Evolutionary conservation across 2,888 invertebrate genomes (phyloP).

Genomic region (Amiota mariae): DNA sequence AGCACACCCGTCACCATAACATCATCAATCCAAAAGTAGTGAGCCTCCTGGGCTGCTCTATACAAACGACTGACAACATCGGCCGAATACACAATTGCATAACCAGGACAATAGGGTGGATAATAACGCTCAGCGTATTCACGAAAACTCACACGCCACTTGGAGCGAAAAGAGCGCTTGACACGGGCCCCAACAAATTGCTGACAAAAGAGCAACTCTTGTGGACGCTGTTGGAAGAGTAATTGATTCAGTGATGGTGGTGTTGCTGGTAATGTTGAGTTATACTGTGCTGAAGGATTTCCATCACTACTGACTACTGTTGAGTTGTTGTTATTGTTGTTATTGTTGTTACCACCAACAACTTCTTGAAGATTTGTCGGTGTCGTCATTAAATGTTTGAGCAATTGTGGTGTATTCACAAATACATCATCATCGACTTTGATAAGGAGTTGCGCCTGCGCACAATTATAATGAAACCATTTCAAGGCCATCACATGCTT

Average conservation of each 20-base stretch:
- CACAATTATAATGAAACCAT: slow-evolving; percentile 83
- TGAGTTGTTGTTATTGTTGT: slow-evolving; percentile 29
- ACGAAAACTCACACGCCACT: slow-evolving; percentile 83
- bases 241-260: slow-evolving; percentile 40
- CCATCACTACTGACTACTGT: too few relatives aligned
- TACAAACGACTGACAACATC: slow-evolving; percentile 78
- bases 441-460: slow-evolving; percentile 79
- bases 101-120: slow-evolving; percentile 85
- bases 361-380: too few relatives aligned
- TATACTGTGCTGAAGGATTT: too few relatives aligned
- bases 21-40: slow-evolving; percentile 90
- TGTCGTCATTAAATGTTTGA: too few relatives aligned
- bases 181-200: slow-evolving; percentile 75
- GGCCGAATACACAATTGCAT: slow-evolving; percentile 80
- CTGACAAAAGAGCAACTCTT: slow-evolving; percentile 80
- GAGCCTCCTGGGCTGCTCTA: slow-evolving; percentile 77
- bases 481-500: slow-evolving; percentile 89
- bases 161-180: slow-evolving; percentile 80
- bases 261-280: too few relatives aligned
- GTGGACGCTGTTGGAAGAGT: slow-evolving; percentile 60
- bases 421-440: slow-evolving; percentile 87
- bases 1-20: slow-evolving; percentile 84
- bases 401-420: slow-evolving; percentile 77
- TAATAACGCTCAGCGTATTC: slow-evolving; percentile 80
- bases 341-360: neutral